These are phyloP conservation scores for Campaea margaritaria DNA, from an alignment of 2,888 invertebrate genomes.

Conservation along the genomic window DNA sequence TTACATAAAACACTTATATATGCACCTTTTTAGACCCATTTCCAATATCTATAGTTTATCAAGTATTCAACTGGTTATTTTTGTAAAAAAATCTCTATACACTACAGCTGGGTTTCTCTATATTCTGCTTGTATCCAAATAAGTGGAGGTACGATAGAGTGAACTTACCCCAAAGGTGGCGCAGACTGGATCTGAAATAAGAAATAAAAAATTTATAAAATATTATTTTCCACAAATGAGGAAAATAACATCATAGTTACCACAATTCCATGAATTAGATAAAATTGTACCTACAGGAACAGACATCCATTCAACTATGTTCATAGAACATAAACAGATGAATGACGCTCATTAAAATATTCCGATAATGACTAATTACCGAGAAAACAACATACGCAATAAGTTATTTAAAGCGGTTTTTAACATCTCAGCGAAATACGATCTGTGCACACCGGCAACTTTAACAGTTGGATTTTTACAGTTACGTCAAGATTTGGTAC, in stretches of 20 bases:
- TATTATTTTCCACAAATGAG: neutral
- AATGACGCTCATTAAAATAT: slow-evolving; percentile 1
- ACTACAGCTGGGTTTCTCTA: too few relatives aligned
- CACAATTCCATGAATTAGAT: slow-evolving; percentile 15
- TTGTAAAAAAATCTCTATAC: too few relatives aligned
- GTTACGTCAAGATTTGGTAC: too few relatives aligned
- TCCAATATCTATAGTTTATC: slow-evolving; percentile 1
- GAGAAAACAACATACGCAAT: neutral
- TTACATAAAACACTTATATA: slow-evolving; percentile 29
- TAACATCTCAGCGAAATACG: too few relatives aligned
- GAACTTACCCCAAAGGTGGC: neutral
- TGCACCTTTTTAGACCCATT: neutral
- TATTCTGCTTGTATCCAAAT: neutral
- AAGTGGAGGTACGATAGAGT: neutral
- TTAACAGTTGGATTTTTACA: too few relatives aligned
- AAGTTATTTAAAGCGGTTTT: too few relatives aligned
- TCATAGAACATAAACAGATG: neutral
- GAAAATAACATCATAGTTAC: slow-evolving; percentile 1
- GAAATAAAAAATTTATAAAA: too few relatives aligned
- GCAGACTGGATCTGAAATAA: too few relatives aligned
- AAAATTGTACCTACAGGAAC: neutral
- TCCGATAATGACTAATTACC: slow-evolving; percentile 3
- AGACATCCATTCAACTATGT: slow-evolving; percentile 2
- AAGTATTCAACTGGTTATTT: too few relatives aligned
- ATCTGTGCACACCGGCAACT: too few relatives aligned